Percentiles rank a stretch among this genome's conserved stretches.
Conservation (phyloP, 2,113 vertebrate genomes). For the Grallaria varia region DNA sequence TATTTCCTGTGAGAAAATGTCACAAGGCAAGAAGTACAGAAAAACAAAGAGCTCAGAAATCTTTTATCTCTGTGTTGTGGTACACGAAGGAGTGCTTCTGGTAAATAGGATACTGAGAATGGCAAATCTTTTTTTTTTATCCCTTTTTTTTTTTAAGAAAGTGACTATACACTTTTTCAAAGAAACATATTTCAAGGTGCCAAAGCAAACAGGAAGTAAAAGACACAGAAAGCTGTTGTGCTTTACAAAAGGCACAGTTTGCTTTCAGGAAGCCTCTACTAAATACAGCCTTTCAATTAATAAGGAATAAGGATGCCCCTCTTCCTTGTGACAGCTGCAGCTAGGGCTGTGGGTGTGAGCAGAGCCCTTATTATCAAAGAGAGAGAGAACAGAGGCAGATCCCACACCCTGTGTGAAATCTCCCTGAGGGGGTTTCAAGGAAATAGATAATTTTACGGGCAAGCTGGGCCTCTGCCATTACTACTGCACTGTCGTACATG, state of each 20-base stretch:
- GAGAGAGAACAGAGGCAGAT: background rate
- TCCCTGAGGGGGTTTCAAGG: background rate
- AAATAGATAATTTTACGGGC: background rate
- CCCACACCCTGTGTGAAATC: background rate
- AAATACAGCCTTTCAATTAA: background rate
- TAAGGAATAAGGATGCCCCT: background rate
- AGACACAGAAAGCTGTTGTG: background rate
- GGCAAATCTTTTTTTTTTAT: background rate
- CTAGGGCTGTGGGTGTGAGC: background rate
- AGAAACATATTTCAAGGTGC: background rate
- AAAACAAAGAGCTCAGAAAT: background rate
- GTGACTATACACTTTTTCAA: background rate
- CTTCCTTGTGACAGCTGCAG: background rate
- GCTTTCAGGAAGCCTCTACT: background rate
- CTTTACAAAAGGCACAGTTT: background rate
- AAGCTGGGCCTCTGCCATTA: background rate
- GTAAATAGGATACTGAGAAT: background rate
- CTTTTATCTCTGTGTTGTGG: background rate
- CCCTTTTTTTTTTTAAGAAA: background rate
- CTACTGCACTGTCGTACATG: background rate
- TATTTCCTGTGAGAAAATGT: background rate
- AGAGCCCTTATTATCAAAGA: background rate
- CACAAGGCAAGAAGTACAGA: background rate
- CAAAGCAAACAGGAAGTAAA: background rate
- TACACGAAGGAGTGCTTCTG: rapidly evolving